These are phyloP conservation scores for Heterohyrax brucei DNA, from an alignment of 2,797 vertebrate species.

Conservation along the genomic window DNA sequence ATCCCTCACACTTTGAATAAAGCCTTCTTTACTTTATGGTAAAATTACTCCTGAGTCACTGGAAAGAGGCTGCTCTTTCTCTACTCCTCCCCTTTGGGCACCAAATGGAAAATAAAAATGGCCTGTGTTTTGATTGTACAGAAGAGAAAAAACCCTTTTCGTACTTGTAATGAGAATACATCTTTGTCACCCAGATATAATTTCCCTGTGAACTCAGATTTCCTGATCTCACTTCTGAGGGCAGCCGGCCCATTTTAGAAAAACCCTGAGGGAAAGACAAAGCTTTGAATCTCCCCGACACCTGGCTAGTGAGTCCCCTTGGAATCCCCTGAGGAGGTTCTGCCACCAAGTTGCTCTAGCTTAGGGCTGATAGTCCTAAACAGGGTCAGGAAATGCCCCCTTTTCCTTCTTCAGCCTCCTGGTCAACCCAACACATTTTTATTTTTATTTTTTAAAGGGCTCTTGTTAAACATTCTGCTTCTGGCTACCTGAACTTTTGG, in stretches of 20 bases:
- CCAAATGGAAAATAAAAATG: constrained; percentile 38
- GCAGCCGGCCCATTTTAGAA: constrained; percentile 52
- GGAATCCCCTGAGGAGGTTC: constrained; percentile 37
- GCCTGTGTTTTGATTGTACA: not conserved
- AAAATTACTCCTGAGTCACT: not conserved
- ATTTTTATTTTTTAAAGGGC: not conserved
- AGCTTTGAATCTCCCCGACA: not conserved
- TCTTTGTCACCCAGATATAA: constrained; percentile 20
- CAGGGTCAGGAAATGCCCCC: constrained; percentile 1
- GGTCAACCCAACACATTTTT: not conserved
- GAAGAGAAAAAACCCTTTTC: constrained; percentile 56
- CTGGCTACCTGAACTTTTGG: not conserved
- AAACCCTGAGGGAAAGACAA: constrained; percentile 54
- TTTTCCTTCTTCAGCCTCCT: not conserved
- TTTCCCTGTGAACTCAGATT: constrained; percentile 50
- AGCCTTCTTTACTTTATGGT: not conserved
- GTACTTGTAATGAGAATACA: not conserved
- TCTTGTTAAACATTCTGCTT: not conserved
- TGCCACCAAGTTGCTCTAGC: not conserved
- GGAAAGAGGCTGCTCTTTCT: constrained; percentile 2
- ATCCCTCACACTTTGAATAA: constrained; percentile 47
- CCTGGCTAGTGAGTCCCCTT: not conserved
- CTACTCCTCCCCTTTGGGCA: not conserved
- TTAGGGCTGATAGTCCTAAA: too few species aligned
- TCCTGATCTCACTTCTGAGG: not conserved